Base-by-base conservation (phyloP, 2,113 vertebrate genomes). In the Carassius auratus region DNA sequence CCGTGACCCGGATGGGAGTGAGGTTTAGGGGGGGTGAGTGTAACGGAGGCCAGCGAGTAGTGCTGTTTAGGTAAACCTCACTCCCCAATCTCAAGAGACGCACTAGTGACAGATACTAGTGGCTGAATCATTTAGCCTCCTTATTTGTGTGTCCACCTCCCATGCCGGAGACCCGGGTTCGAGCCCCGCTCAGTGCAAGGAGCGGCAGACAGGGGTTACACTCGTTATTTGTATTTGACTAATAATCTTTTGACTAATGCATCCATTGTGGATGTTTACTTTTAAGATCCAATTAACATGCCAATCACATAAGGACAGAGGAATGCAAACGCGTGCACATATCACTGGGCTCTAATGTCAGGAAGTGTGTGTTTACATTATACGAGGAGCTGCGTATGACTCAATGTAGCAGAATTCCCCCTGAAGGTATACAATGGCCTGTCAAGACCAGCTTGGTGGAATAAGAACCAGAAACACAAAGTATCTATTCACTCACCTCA, bases 401-500 rank as follows among this genome's bases (percentile, higher is more conserved):
- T 78, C 83, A 48, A 14, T 42, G 64, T 86, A 73, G 69, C 78
- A 83, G 78, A 85, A 87, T 38, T 77, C 21, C 78, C 83, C 88
- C 78, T 45, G 45, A 81, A 81, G 77, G 71, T 55, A 76, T 64
- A 87, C 87, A 85, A 86, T 81, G 85, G 89, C 83, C 91, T 91
- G 89, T 92, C 91, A 90, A 38, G 84, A 89, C 76, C 82, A 85
- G 68, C 84, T 86, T 61, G 42, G 61, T 2, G 9, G 57, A 81
- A 77, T 61, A 87, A 84, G 75, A 87, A 48, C 36, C 48, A 36
- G 66, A 61, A 55, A 79, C 74, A 85, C 50, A 68, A 48, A 73
- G 38, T 57, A 80, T 38, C 69, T 81, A 84, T 45, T 62, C 55
- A 76, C 52, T 66, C 30, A 64, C 69, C 57, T 52, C 76, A 15